Conservation (phyloP, 2,113 vertebrate species). For the Reinhardtius hippoglossoides region DNA sequence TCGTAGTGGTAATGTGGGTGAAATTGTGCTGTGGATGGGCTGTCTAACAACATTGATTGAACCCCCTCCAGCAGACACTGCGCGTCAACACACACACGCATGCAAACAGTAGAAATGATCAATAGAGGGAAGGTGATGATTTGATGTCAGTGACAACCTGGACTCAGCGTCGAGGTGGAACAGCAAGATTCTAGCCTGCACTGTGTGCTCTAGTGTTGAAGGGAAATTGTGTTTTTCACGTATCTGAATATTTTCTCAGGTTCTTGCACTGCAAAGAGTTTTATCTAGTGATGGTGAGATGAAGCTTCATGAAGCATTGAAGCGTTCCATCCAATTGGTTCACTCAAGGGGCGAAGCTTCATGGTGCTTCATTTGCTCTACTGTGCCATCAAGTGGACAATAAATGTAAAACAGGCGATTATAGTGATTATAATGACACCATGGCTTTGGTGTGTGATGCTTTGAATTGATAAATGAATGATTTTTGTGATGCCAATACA, state of each 20-base stretch:
- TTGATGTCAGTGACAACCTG: not conserved
- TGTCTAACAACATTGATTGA: slow-evolving; percentile 4
- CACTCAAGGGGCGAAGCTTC: no score
- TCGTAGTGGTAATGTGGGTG: not conserved
- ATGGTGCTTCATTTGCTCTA: no score
- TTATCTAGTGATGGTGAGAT: no score
- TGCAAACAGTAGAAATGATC: slow-evolving; percentile 6
- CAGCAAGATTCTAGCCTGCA: not conserved
- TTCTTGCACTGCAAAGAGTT: not conserved
- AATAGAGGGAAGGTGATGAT: slow-evolving; percentile 10
- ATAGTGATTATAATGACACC: no score
- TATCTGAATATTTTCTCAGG: not conserved
- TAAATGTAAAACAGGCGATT: no score
- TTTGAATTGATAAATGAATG: no score
- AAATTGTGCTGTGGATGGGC: not conserved
- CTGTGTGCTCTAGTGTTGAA: not conserved
- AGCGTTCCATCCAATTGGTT: no score
- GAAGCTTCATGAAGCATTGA: no score
- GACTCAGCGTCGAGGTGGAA: not conserved
- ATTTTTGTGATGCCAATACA: no score
- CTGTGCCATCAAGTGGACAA: no score
- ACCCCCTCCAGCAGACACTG: not conserved
- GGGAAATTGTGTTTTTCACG: not conserved
- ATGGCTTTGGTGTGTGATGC: no score
- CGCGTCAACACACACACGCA: not conserved